Base-by-base conservation (phyloP, 2,888 invertebrate genomes). In the Sinhomidia bicolor region DNA sequence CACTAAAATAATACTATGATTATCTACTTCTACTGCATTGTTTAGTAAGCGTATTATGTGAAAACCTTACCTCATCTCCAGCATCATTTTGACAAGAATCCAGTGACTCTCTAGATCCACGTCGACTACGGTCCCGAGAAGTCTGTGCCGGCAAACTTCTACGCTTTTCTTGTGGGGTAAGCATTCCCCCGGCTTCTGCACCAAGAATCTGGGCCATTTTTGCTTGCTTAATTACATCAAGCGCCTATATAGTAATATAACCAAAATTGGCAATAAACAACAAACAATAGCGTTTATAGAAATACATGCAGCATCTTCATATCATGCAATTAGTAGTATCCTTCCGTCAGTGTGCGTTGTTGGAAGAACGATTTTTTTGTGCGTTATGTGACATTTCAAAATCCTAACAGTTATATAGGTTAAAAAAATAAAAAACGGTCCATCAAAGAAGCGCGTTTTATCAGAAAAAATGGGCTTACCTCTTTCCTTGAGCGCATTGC, bases 401-500 rank as follows among this genome's bases (percentile, higher is more conserved):
- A 12, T 76, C 76, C 76, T 76, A 54, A 76, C 76, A 36, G 14
- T 36, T 36, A 29, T 17, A 36, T 12, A 71, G 9, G 10, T 36
- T 20, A 41, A 54, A 54, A 29, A 51, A 76, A 29, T 26, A 54
- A 51, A 51, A 14, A 20, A 5, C n/a, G n/a, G n/a, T 44, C 9
- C 26, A 41, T 9, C 12, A 14, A 6, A 1, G 68, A 17, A 62
- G 29, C 20, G 32, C 29, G 10, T 26, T 4, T 9, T 17, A 74
- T 36, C 3, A 23, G 0, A 12, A 41, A 60, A 17, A 47, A 85
- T 60, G 20, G 14, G 65, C 80, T 82, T 71, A 98, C 98, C 96
- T 98, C 98, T 95, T 98, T 98, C 94, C 98, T 96, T 94, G 98
- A 98, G 93, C 99, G 96, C 92, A 99, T 95, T 54, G 99, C 99